These are phyloP conservation scores for Clavelina lepadiformis DNA, from an alignment of 23 tunicate genomes.

Conservation along the genomic window DNA sequence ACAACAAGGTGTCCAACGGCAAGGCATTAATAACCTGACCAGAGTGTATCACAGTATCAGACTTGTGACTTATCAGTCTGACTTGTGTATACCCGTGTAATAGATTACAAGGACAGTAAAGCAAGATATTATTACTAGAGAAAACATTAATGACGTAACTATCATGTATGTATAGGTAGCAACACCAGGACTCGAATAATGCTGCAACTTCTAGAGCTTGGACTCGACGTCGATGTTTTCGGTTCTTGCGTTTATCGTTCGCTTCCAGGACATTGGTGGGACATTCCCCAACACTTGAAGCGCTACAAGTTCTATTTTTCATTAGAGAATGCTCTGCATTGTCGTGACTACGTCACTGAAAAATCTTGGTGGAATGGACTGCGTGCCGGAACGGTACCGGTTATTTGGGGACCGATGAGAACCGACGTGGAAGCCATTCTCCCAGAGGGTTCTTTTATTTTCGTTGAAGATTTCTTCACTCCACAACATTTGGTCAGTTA, in stretches of 20 bases:
- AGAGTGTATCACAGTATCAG: too few relatives aligned
- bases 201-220: conserved; percentile 9
- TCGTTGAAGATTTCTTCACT: conserved; percentile 40
- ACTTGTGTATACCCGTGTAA: too few relatives aligned
- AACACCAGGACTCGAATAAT: conserved; percentile 7
- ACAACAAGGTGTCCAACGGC: too few relatives aligned
- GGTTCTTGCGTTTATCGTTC: conserved; percentile 7
- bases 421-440: conserved; percentile 26
- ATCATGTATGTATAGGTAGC: too few relatives aligned
- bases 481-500: conserved; percentile 13
- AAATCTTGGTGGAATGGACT: conserved; percentile 29
- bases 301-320: conserved; percentile 66
- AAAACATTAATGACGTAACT: too few relatives aligned
- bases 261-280: conserved; percentile 29
- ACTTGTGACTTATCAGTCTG: background rate
- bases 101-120: background rate
- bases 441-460: conserved; percentile 34
- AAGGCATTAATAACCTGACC: too few relatives aligned
- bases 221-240: conserved; percentile 20
- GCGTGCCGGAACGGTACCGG: conserved; percentile 38
- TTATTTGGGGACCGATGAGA: conserved; percentile 45
- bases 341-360: conserved; percentile 44
- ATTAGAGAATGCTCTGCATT: conserved; percentile 54
- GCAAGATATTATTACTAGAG: too few relatives aligned
- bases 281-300: background rate